Base-by-base conservation (phyloP, 2,113 vertebrate genomes). In the Lepisosteus osseus region DNA sequence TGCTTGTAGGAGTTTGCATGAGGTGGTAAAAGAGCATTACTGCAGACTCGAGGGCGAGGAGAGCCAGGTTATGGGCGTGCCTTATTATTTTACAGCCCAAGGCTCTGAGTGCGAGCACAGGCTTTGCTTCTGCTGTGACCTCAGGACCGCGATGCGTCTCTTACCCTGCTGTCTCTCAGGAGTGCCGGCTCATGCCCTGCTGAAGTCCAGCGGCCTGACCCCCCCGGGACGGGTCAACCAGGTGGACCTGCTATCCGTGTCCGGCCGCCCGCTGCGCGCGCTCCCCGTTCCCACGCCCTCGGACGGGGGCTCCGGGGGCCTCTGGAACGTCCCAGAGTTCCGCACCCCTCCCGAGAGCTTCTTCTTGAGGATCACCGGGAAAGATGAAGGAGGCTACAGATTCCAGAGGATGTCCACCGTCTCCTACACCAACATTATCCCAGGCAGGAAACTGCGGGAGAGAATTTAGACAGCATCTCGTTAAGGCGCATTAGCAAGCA, bases 401-500 rank as follows among this genome's bases (percentile, higher is more conserved):
- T 89, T 98, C 81, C 95, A 97, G 76, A 94, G 97, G n/a, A 89
- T 97, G 76, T 98, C 97, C 0, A 94, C 92, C 11, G 94, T 98
- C 74, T 93, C 95, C 64, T 98, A 97, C 88, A 94, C 86, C 65
- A 94, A 93, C n/a, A 84, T 95, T n/a, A 77, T 92, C 72, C 94
- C 96, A 2, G 90, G 97, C 93, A 78, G 78, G 84, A 70, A 71
- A 12, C 0, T 29, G 29, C 1, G 1, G 29, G 29, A 29, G 29
- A 29, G 29, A 29, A 29, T 29, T 29, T 29, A 51, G 9, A 9
- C 47, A 51, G 47, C 9, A 9, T 51, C 47, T 51, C 1, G 47
- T 6, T 51, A 51, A 9, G 47, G 47, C 47, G 29, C 29, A 29
- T 29, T 29, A 29, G 29, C 29, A 29, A 29, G 29, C 29, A 29